Evolutionary conservation across 2,113 vertebrate species (phyloP).

Genomic region (Cathartes aura): DNA sequence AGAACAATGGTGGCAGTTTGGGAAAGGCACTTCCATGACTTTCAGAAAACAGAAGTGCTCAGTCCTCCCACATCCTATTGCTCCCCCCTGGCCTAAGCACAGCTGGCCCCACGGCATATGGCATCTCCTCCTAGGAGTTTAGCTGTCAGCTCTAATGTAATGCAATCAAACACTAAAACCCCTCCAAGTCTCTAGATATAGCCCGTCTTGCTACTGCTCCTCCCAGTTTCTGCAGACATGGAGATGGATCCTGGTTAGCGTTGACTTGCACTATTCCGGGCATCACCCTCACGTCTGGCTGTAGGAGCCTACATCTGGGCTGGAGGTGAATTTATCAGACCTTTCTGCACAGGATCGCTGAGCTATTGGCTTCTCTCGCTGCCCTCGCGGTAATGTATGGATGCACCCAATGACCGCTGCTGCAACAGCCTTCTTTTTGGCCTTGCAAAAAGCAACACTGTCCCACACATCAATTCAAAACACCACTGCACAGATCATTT

Average conservation of each 20-base stretch:
- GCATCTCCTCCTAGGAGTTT: background rate
- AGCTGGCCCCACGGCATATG: background rate
- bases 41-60: background rate
- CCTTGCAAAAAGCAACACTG: background rate
- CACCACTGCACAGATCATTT: background rate
- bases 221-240: background rate
- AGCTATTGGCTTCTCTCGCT: background rate
- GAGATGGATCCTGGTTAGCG: background rate
- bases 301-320: background rate
- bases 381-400: background rate
- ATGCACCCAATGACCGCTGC: background rate
- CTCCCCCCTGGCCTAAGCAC: background rate
- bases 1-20: background rate
- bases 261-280: background rate
- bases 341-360: background rate
- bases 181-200: background rate
- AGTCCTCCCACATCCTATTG: background rate
- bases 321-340: background rate
- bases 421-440: background rate
- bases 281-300: background rate
- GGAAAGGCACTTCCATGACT: background rate
- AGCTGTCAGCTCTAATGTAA: background rate
- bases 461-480: background rate
- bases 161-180: background rate
- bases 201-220: background rate